Base-by-base conservation (phyloP, 2,888 invertebrate genomes). In the Lypha dubia region DNA sequence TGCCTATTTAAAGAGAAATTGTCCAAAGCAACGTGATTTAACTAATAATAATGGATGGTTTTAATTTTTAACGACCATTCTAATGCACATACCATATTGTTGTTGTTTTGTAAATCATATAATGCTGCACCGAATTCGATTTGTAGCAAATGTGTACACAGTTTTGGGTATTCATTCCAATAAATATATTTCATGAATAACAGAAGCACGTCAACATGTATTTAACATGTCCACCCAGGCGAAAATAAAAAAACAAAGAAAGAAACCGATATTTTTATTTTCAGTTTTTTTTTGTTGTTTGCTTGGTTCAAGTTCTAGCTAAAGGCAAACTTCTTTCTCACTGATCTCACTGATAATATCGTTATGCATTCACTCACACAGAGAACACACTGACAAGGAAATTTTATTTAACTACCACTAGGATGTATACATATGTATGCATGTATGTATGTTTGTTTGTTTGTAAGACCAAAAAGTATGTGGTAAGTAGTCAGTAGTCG, bases 191-290 rank as follows among this genome's bases (percentile, higher is more conserved):
- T 56, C 63, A 53, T 53, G 65, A 60, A 58, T 65, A 79, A 79
- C 79, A 79, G 79, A 73, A 79, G 79, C 79, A 73, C 71, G 58
- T 73, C 65, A 79, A 28, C 79, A 58, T 79, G 73, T 73, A 79
- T 79, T 79, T 79, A 79, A 79, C 79, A 68, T 60, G 76, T 68
- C 84, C 71, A 73, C 82, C 83, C 79, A 75, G 74, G 74, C 83
- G 44, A 83, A 79, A 79, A 75, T 53, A 70, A 49, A 68, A 63
- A 80, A 68, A 58, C n/a, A 67, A 44, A 62, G 44, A 46, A 79
- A 62, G 44, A 46, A 79, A 62, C 49, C 32, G 44, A 63, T 75
- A 28, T 20, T 41, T 71, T 44, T 4, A 15, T 5, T 56, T 65
- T 60, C 6, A 28, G 17, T 71, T 63, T 79, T 46, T n/a, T n/a